phyloP scores from a whole-genome alignment of 2,113 vertebrate genomes.

The Mirounga angustirostris region DNA sequence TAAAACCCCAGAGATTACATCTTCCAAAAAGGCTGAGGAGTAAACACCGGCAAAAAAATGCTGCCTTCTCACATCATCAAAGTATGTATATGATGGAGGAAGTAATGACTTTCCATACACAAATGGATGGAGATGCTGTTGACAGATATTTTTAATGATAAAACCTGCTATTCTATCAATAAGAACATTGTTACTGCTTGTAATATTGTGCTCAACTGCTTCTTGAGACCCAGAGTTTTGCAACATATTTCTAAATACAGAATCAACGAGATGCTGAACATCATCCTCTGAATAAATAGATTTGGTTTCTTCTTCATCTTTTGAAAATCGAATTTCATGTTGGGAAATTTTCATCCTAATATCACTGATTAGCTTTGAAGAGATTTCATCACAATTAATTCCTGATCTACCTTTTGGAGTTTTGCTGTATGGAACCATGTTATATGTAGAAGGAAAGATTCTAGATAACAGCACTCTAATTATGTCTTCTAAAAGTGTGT shows the following conservation, averaged over 20 bases:
- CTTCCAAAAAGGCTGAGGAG: slow-evolving; percentile 55
- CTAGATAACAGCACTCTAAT: slow-evolving; percentile 61
- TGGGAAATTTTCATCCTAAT: slow-evolving; percentile 60
- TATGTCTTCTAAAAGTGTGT: slow-evolving; percentile 71
- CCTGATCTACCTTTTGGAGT: background rate
- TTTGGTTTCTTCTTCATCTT: slow-evolving; percentile 41
- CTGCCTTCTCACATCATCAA: background rate
- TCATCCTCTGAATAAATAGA: slow-evolving; percentile 49
- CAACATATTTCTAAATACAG: slow-evolving; percentile 29
- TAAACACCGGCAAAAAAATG: slow-evolving; percentile 5
- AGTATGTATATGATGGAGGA: background rate
- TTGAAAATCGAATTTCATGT: slow-evolving; percentile 66
- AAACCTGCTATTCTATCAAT: slow-evolving; percentile 37
- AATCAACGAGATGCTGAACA: slow-evolving; percentile 28
- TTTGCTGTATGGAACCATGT: background rate
- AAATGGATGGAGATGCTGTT: slow-evolving; percentile 58
- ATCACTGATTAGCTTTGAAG: slow-evolving; percentile 54
- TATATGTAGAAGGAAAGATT: slow-evolving; percentile 59
- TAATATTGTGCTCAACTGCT: background rate
- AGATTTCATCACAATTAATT: slow-evolving; percentile 47
- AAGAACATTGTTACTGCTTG: background rate
- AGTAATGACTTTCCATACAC: background rate
- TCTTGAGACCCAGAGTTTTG: slow-evolving; percentile 38
- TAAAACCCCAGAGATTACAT: slow-evolving; percentile 57
- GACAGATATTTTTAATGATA: slow-evolving; percentile 60